Evolutionary conservation across 1,140 invertebrate species (phyloP).

Genomic region (Parasteatoda tepidariorum): DNA sequence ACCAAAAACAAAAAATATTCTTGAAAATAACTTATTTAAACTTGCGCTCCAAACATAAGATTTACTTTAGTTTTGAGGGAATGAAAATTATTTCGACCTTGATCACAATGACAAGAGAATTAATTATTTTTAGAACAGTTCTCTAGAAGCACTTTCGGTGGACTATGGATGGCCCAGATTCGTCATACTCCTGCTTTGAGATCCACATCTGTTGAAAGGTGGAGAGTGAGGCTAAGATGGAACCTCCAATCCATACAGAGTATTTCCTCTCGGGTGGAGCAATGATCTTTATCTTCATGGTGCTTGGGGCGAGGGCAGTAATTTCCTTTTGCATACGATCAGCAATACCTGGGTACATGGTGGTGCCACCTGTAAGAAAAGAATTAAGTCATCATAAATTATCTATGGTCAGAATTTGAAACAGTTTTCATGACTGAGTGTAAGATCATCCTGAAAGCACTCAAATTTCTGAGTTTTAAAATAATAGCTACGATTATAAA

Average conservation of each 20-base stretch:
- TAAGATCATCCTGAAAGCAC: too few relatives aligned
- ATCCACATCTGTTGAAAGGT: slow-evolving; percentile 73
- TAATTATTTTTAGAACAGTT: neutral
- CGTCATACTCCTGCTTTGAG: slow-evolving; percentile 71
- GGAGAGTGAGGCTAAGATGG: slow-evolving; percentile 72
- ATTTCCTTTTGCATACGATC: slow-evolving; percentile 71
- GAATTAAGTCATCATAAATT: neutral
- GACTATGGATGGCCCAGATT: slow-evolving; percentile 70
- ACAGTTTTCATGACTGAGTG: too few relatives aligned
- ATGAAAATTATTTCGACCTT: too few relatives aligned
- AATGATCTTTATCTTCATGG: slow-evolving; percentile 71
- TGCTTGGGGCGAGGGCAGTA: slow-evolving; percentile 68
- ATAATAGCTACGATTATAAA: too few relatives aligned
- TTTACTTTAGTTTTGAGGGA: neutral
- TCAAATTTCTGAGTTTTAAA: too few relatives aligned
- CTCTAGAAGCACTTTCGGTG: slow-evolving; percentile 70
- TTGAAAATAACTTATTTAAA: slow-evolving; percentile 4
- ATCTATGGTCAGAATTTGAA: neutral
- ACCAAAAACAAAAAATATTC: slow-evolving; percentile 35
- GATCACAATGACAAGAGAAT: too few relatives aligned
- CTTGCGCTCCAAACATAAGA: slow-evolving; percentile 9
- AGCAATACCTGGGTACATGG: slow-evolving; percentile 73
- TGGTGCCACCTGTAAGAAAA: slow-evolving; percentile 68
- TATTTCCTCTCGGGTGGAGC: slow-evolving; percentile 85
- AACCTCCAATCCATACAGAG: slow-evolving; percentile 87